Evolutionary conservation across 1,140 invertebrate species (phyloP).

Genomic region (Drosophila melanica): DNA sequence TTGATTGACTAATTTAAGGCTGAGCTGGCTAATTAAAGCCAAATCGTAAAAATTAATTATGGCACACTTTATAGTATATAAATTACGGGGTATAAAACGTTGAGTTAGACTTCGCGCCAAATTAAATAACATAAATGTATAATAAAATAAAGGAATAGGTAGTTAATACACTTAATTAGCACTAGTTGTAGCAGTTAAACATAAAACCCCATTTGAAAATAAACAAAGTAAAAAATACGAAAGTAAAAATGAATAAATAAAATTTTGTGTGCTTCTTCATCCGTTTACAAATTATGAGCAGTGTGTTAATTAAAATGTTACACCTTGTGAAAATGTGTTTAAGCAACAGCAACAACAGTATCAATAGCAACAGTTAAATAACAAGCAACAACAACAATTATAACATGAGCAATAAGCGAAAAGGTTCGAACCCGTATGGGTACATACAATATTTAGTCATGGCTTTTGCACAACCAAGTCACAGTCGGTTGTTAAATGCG

Average conservation of each 20-base stretch:
- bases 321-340: slow-evolving; percentile 68
- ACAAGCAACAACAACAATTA: slow-evolving; percentile 25
- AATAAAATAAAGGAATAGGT: slow-evolving; percentile 16
- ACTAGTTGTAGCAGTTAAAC: slow-evolving; percentile 18
- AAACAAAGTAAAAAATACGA: slow-evolving; percentile 9
- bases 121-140: slow-evolving; percentile 35
- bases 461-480: slow-evolving; percentile 77
- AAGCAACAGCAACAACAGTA: slow-evolving; percentile 32
- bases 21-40: slow-evolving; percentile 16
- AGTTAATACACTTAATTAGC: slow-evolving; percentile 76
- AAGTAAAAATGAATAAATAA: slow-evolving; percentile 24
- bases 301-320: slow-evolving; percentile 80
- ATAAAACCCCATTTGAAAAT: slow-evolving; percentile 26
- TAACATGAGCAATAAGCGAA: slow-evolving; percentile 41
- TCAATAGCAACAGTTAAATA: slow-evolving; percentile 20
- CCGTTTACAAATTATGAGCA: slow-evolving; percentile 66
- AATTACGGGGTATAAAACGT: slow-evolving; percentile 18
- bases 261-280: slow-evolving; percentile 40
- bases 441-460: slow-evolving; percentile 69
- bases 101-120: slow-evolving; percentile 1
- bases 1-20: slow-evolving; percentile 8
- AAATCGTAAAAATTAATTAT: too few species aligned
- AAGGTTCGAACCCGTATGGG: slow-evolving; percentile 31
- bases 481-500: slow-evolving; percentile 73
- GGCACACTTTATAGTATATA: slow-evolving; percentile 19